phyloP scores from a whole-genome alignment of 2,888 invertebrate genomes.

The Melinaea marsaeus region DNA sequence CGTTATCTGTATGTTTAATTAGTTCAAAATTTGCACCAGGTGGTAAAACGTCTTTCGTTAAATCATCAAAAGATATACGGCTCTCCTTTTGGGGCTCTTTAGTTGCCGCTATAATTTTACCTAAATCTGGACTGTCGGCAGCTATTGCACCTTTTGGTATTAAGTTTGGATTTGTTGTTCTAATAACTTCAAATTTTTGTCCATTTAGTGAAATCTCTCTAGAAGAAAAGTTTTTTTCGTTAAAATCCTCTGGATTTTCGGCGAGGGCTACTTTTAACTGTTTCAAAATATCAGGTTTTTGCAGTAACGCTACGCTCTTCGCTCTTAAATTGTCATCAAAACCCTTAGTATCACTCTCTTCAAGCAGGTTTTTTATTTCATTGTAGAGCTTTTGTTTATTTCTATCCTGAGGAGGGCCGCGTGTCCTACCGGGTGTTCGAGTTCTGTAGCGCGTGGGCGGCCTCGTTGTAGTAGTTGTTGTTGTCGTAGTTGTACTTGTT shows the following conservation, averaged over 20 bases:
- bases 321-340: slow-evolving; percentile 72
- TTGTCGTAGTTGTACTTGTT: slow-evolving; percentile 82
- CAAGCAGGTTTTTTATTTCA: slow-evolving; percentile 74
- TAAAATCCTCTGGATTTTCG: slow-evolving; percentile 81
- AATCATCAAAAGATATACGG: slow-evolving; percentile 83
- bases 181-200: slow-evolving; percentile 85
- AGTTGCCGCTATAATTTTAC: slow-evolving; percentile 61
- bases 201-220: slow-evolving; percentile 87
- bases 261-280: slow-evolving; percentile 86
- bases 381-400: slow-evolving; percentile 78
- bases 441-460: slow-evolving; percentile 61
- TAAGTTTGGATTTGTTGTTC: slow-evolving; percentile 83
- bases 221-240: slow-evolving; percentile 83
- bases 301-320: slow-evolving; percentile 77
- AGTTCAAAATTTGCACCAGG: slow-evolving; percentile 89
- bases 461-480: slow-evolving; percentile 64
- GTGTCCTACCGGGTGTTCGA: slow-evolving; percentile 56
- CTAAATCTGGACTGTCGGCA: slow-evolving; percentile 62
- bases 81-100: slow-evolving; percentile 77
- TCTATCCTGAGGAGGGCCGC: slow-evolving; percentile 69
- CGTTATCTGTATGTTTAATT: slow-evolving; percentile 85
- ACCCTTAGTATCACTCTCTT: slow-evolving; percentile 78
- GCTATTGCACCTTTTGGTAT: slow-evolving; percentile 79
- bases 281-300: slow-evolving; percentile 84
- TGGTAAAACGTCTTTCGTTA: slow-evolving; percentile 88